Evolutionary conservation across 1,140 invertebrate species (phyloP).

Genomic region (Calephelis nemesis): DNA sequence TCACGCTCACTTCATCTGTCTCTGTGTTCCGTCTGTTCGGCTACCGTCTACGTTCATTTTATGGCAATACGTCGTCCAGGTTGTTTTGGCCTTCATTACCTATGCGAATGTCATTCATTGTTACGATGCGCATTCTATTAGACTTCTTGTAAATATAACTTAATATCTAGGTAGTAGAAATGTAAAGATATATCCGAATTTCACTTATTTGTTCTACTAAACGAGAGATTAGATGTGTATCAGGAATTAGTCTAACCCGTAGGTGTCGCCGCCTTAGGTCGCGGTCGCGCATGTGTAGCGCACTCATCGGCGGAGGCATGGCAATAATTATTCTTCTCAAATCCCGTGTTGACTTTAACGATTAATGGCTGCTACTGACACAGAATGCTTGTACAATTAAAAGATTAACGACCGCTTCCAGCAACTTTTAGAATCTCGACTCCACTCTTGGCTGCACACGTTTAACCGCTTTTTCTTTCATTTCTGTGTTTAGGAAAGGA

Average conservation of each 20-base stretch:
- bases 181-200: constrained; percentile 20
- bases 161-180: constrained; percentile 60
- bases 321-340: constrained; percentile 45
- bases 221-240: background rate
- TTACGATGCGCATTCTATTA: constrained; percentile 75
- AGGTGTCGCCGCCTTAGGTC: constrained; percentile 42
- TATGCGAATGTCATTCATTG: constrained; percentile 74
- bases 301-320: constrained; percentile 50
- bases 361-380: constrained; percentile 73
- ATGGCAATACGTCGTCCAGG: constrained; percentile 71
- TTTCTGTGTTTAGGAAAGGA: constrained; percentile 72
- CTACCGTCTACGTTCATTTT: constrained; percentile 71
- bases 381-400: constrained; percentile 73
- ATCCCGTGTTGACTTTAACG: constrained; percentile 41
- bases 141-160: constrained; percentile 71
- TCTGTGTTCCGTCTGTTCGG: constrained; percentile 74
- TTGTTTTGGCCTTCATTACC: constrained; percentile 67
- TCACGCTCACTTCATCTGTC: constrained; percentile 77
- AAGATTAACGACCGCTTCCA: constrained; percentile 65
- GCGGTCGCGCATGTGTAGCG: constrained; percentile 57
- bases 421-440: constrained; percentile 75
- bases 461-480: constrained; percentile 75
- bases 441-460: constrained; percentile 77
- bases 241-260: constrained; percentile 6
- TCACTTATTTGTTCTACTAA: background rate